A percentile compares a stretch with the other conserved stretches of the same genome.
phyloP scores from a whole-genome alignment of 2,113 vertebrate species.

The Cygnus atratus region DNA sequence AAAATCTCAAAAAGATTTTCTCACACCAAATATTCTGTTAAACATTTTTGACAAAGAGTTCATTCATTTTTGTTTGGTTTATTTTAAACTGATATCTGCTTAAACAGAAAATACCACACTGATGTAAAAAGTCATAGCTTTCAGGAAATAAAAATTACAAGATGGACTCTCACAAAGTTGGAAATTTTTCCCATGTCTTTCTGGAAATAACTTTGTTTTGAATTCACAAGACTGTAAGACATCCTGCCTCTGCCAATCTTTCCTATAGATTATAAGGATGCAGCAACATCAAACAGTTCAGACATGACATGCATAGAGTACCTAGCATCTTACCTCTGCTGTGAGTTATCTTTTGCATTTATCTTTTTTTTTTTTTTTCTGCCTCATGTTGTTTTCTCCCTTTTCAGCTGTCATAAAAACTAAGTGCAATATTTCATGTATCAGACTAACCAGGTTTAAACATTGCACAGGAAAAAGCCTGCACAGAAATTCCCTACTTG shows the following conservation, averaged over 20 bases:
- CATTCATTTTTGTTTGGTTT: neutral
- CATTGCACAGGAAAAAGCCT: neutral
- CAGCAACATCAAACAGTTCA: neutral
- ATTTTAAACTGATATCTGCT: neutral
- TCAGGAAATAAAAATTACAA: neutral
- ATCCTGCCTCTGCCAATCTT: neutral
- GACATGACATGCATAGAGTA: rapidly evolving
- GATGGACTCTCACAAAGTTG: neutral
- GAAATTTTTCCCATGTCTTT: neutral
- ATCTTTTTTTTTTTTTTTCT: neutral
- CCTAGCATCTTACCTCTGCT: neutral
- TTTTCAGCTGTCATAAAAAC: neutral
- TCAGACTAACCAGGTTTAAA: neutral
- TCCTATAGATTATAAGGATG: neutral
- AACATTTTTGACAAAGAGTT: neutral
- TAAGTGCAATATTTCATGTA: neutral
- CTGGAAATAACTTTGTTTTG: neutral
- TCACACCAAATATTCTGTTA: neutral
- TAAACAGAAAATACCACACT: neutral
- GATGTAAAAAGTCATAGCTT: neutral
- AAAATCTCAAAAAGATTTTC: neutral
- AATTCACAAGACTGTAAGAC: neutral
- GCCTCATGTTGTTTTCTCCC: neutral
- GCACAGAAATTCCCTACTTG: neutral
- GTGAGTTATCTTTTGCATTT: neutral